Conservation (phyloP, 1,140 invertebrate genomes). For the Brachionus paranguensis region DNA sequence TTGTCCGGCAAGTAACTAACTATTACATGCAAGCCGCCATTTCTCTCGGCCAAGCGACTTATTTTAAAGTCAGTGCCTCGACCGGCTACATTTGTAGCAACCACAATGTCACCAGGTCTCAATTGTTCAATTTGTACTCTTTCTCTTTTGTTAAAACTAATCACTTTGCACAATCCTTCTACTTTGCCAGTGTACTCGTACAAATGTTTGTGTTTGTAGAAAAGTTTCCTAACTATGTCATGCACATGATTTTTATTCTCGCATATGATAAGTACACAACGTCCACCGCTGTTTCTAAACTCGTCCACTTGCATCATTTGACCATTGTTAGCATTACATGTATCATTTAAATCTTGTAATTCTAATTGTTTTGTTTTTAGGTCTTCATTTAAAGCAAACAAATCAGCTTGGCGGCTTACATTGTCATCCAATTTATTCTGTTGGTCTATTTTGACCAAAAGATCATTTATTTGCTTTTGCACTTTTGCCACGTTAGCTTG, state of each 20-base stretch:
- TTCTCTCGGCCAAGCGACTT: not conserved
- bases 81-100: conserved; percentile 10
- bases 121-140: not conserved
- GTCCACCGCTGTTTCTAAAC: not conserved
- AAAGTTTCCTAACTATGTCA: not conserved
- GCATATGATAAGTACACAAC: not conserved
- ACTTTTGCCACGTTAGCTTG: too few species aligned
- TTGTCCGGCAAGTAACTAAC: not conserved
- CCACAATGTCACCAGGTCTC: not conserved
- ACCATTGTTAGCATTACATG: too few species aligned
- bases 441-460: too few species aligned
- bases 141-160: not conserved
- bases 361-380: not conserved
- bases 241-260: not conserved
- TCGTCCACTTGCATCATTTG: not conserved
- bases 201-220: conserved; percentile 18
- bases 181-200: not conserved
- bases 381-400: not conserved
- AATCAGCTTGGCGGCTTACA: too few species aligned
- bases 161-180: not conserved
- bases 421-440: too few species aligned
- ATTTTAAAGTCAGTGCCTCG: conserved; percentile 18
- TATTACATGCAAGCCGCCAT: not conserved
- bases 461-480: too few species aligned
- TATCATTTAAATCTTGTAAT: not conserved